These are phyloP conservation scores for Plecotus auritus DNA, from an alignment of 2,113 vertebrate species.

Conservation along the genomic window DNA sequence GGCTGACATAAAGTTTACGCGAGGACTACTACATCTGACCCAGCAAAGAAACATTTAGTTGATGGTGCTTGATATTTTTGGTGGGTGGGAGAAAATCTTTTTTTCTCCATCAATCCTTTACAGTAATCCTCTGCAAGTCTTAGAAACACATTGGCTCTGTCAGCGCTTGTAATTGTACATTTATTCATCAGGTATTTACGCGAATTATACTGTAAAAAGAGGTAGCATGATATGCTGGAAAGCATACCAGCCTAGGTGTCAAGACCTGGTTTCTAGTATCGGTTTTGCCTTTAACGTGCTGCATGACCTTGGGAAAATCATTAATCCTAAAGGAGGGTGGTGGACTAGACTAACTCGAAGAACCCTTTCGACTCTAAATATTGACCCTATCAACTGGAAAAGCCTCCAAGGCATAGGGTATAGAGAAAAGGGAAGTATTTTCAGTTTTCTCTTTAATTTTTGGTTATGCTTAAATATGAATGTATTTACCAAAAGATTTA, in stretches of 20 bases:
- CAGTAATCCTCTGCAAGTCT: slow-evolving; percentile 70
- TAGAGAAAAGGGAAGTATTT: slow-evolving; percentile 69
- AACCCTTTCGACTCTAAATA: slow-evolving; percentile 62
- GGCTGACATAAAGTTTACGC: slow-evolving; percentile 59
- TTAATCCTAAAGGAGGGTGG: slow-evolving; percentile 48
- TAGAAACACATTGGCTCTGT: slow-evolving; percentile 71
- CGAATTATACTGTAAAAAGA: slow-evolving; percentile 65
- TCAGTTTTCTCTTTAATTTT: slow-evolving; percentile 64
- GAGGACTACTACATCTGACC: slow-evolving; percentile 52
- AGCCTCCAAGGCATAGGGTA: slow-evolving; percentile 68
- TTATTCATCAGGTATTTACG: slow-evolving; percentile 67
- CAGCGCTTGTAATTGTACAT: slow-evolving; percentile 58
- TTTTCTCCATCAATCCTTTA: slow-evolving; percentile 56
- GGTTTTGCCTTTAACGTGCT: slow-evolving; percentile 64
- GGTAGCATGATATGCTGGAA: slow-evolving; percentile 66
- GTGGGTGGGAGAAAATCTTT: slow-evolving; percentile 29
- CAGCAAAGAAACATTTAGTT: slow-evolving; percentile 50
- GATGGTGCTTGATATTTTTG: slow-evolving; percentile 69
- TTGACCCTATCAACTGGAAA: slow-evolving; percentile 65
- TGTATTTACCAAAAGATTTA: slow-evolving; percentile 69
- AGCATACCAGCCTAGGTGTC: slow-evolving; percentile 44
- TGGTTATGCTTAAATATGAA: slow-evolving; percentile 71
- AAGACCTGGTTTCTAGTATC: slow-evolving; percentile 45
- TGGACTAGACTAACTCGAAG: slow-evolving; percentile 43
- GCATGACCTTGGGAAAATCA: slow-evolving; percentile 61